Conservation (phyloP, 2,797 vertebrate genomes). For the Pygocentrus nattereri region DNA sequence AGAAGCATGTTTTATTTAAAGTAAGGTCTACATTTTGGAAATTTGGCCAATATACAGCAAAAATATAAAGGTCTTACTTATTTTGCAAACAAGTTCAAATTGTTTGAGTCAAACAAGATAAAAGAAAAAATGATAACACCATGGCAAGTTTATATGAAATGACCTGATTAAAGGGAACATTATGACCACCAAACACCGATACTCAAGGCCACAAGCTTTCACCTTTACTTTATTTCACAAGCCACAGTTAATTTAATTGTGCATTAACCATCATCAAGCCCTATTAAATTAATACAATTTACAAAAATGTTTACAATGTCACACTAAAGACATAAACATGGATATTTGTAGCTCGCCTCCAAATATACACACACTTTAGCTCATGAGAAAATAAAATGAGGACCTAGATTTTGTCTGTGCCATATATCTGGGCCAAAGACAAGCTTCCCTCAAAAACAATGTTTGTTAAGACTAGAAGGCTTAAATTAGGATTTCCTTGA, state of each 20-base stretch:
- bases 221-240: constrained; percentile 1
- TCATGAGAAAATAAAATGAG: not conserved
- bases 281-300: not conserved
- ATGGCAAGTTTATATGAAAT: not conserved
- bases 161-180: not conserved
- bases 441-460: constrained; percentile 7
- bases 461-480: not conserved
- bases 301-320: not conserved
- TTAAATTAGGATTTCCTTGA: no score
- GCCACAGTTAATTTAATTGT: not conserved
- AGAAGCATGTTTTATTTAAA: no score
- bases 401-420: constrained; percentile 13
- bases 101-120: not conserved
- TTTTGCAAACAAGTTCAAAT: not conserved
- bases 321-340: not conserved
- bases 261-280: not conserved
- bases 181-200: not conserved
- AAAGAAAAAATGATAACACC: not conserved
- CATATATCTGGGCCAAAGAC: constrained; percentile 2
- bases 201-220: not conserved
- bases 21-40: not conserved
- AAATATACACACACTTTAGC: not conserved
- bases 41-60: not conserved
- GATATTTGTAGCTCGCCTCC: not conserved
- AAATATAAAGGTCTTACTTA: not conserved